Percentiles rank a stretch among this genome's conserved stretches.
Conservation (phyloP, 2,888 invertebrate species). For the Magallana nippona region DNA sequence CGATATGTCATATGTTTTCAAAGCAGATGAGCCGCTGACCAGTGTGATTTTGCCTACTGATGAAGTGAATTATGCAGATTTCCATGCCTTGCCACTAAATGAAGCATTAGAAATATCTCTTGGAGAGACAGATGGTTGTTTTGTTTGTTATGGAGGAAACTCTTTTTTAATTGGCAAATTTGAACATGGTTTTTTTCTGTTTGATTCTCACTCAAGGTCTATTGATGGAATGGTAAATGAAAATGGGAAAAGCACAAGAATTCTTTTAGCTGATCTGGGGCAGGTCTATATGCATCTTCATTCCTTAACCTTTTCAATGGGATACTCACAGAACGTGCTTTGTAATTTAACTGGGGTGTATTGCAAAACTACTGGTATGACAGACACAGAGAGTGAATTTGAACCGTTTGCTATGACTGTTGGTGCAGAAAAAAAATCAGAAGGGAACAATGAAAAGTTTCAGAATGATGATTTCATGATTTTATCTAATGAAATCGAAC, state of each 20-base stretch:
- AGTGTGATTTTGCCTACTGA: not conserved
- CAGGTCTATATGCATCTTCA: constrained; percentile 9
- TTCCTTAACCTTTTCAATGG: constrained; percentile 28
- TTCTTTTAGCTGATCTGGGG: not conserved
- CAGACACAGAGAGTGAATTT: too few species aligned
- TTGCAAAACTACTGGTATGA: not conserved
- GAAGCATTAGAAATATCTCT: constrained; percentile 23
- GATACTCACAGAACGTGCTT: not conserved
- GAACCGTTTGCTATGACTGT: too few species aligned
- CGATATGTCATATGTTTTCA: not conserved
- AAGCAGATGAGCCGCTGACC: not conserved
- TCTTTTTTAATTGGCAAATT: constrained; percentile 5
- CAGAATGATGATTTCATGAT: too few species aligned
- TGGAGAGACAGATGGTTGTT: not conserved
- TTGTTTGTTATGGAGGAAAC: constrained; percentile 33
- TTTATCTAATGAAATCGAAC: too few species aligned
- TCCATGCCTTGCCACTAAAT: constrained; percentile 25
- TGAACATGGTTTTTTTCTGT: not conserved
- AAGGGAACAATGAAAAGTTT: too few species aligned
- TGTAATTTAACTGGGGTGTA: constrained; percentile 7
- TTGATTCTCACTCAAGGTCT: constrained; percentile 35
- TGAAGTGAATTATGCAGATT: not conserved
- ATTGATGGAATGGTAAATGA: not conserved
- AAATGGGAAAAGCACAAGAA: constrained; percentile 5
- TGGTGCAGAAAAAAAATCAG: too few species aligned